Base-by-base conservation (phyloP, 2,888 invertebrate species). In the Epirrhoe alternata region DNA sequence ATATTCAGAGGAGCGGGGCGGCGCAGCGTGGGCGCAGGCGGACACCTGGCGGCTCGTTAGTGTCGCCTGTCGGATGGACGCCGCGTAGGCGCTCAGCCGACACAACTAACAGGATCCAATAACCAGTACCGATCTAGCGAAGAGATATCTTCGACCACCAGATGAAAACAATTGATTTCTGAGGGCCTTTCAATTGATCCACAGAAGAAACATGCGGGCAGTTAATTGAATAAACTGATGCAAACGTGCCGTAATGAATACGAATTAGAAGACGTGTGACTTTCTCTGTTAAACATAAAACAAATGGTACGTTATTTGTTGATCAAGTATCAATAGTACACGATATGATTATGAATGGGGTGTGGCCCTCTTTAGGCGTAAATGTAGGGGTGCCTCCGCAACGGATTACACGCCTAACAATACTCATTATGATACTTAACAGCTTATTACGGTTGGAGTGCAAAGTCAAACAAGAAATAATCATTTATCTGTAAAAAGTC, bases 11-110 rank as follows among this genome's bases (percentile, higher is more conserved):
- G 87, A 88, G 85, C 84, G 83, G 77, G 80, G 77, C 81, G 88
- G 68, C 65, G 68, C 86, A 89, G 80, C 77, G 79, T 86, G 63
- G 65, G 72, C 87, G 93, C 91, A 89, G 92, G 91, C 87, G 86
- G 83, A 90, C 92, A 93, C 92, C 92, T 93, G 92, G 92, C 89
- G 86, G 84, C 87, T 89, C 88, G 89, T 89, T 90, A 90, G 88
- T 85, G 89, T 88, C 88, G 87, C 82, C 81, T 78, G 84, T 84
- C 84, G 82, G 82, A 80, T 78, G 78, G 77, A 78, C 79, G 77
- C 73, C 61, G 81, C 79, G 81, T 82, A 74, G 81, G 83, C 76
- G 81, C 75, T 72, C 64, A 75, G 73, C 75, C 68, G 64, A 61
- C 71, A 61, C 70, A 47, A 14, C 62, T 65, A 62, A 65, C 68